A percentile compares a stretch with the other conserved stretches of the same genome.
Evolutionary conservation across 2,888 invertebrate species (phyloP).

Genomic region (Pyrrhia umbra): DNA sequence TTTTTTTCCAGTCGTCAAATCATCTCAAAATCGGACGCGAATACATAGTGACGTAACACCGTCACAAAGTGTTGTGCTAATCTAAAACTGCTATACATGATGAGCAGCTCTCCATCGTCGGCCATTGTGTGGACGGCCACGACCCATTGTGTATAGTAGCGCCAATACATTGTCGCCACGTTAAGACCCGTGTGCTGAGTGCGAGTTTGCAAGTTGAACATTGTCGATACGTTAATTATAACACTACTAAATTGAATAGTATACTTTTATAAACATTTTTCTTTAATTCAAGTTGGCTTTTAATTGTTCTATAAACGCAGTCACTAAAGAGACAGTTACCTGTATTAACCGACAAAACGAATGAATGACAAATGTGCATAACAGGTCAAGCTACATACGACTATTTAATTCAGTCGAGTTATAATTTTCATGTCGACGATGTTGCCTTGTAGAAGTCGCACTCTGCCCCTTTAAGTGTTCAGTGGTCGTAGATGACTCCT

Average conservation of each 20-base stretch:
- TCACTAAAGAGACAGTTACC: too few relatives aligned
- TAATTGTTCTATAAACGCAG: too few relatives aligned
- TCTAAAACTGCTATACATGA: constrained; percentile 44
- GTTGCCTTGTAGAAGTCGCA: not conserved
- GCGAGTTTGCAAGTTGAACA: not conserved
- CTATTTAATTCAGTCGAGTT: not conserved
- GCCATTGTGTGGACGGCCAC: not conserved
- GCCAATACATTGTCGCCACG: constrained; percentile 37
- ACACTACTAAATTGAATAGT: not conserved
- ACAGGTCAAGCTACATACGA: not conserved
- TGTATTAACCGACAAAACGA: too few relatives aligned
- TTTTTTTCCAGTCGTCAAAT: constrained; percentile 30
- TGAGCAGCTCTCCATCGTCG: constrained; percentile 11
- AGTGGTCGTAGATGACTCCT: constrained; percentile 92
- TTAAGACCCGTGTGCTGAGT: not conserved
- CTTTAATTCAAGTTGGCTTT: too few relatives aligned
- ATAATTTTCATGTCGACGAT: not conserved
- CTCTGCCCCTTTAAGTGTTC: constrained; percentile 49
- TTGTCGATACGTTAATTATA: not conserved
- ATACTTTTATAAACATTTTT: too few relatives aligned
- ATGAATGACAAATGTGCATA: too few relatives aligned
- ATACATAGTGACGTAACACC: constrained; percentile 47
- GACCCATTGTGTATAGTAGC: constrained; percentile 39
- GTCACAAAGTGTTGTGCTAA: constrained; percentile 48
- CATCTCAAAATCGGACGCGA: constrained; percentile 49